Base-by-base conservation (phyloP, 2,113 vertebrate genomes). In the Sterrhoptilus dennistouni region DNA sequence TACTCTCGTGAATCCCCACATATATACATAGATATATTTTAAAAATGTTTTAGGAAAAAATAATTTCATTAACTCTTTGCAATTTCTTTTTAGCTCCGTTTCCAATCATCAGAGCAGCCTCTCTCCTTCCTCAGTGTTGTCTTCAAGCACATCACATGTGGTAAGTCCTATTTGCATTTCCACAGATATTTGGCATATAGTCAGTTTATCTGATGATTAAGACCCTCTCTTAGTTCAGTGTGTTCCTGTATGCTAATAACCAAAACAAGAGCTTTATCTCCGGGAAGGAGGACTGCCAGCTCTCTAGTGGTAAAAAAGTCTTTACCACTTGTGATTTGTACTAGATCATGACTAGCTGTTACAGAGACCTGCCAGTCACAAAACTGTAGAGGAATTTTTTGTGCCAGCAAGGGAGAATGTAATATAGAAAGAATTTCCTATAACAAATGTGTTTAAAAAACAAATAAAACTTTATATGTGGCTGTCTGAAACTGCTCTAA, bases 81-180 rank as follows among this genome's bases (percentile, higher is more conserved):
- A 33, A 72, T 90, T 96, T 96, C 53, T 95, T 95, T 44, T 85
- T 90, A 98, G 96, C 92, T 97, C 95, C 60, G 90, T 97, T 94
- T 95, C 97, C 49, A 97, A 54, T 96, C 99, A 99, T 94, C 99
- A 99, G 97, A 99, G 94, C 96, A 98, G 97, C 96, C 98, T 99
- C 83, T 98, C 99, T 78, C 98, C 99, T 87, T 97, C 97, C 38
- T 98, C 98, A 80, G 98, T 98, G 35, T 97, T 98, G 63, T 97
- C 98, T 77, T 97, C 99, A 86, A 97, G 97, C 92, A 97, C 98
- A 17, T 97, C 99, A 65, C 98, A 98, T 88, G 96, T 98, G 68
- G 99, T 99, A 97, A 99, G 99, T 91, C 22, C 31, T 66, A 5
- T 59, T 53, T 65, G 12, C 6, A 56, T 65, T 82, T 50, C 33